phyloP scores from a whole-genome alignment of 2,113 vertebrate genomes.

The Gymnocephalus cernua region DNA sequence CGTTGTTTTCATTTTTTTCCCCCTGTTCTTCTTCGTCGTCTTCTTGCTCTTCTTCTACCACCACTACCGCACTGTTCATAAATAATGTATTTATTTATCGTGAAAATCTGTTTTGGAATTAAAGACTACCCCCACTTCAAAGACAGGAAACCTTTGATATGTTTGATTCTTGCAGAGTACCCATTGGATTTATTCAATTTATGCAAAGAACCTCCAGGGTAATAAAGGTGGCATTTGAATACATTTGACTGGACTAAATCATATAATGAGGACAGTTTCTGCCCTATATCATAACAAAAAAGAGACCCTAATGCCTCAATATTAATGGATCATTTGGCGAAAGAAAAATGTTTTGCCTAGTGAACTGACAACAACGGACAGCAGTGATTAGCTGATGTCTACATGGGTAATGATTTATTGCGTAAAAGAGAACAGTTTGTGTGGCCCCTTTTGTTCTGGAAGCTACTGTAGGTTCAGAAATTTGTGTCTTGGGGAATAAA shows the following conservation, averaged over 20 bases:
- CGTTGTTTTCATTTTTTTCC: conserved; percentile 76
- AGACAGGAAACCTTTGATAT: conserved; percentile 89
- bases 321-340: conserved; percentile 80
- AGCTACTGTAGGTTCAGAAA: conserved; percentile 53
- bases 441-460: conserved; percentile 58
- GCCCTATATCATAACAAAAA: conserved; percentile 79
- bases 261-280: conserved; percentile 85
- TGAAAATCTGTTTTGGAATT: conserved; percentile 89
- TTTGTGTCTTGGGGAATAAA: conserved; percentile 56
- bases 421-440: conserved; percentile 39
- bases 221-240: conserved; percentile 88
- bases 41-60: conserved; percentile 70
- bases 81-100: conserved; percentile 90
- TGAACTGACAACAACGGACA: conserved; percentile 74
- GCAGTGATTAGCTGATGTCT: conserved; percentile 72
- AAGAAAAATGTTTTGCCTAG: conserved; percentile 69
- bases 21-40: conserved; percentile 66
- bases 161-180: conserved; percentile 85
- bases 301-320: conserved; percentile 72
- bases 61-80: conserved; percentile 81
- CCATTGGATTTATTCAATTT: conserved; percentile 87
- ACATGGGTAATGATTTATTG: conserved; percentile 66
- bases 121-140: conserved; percentile 87
- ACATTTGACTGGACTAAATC: conserved; percentile 87
- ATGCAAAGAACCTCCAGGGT: conserved; percentile 87